Evolutionary conservation across 2,113 vertebrate species (phyloP).

Genomic region (Crotophaga sulcirostris): DNA sequence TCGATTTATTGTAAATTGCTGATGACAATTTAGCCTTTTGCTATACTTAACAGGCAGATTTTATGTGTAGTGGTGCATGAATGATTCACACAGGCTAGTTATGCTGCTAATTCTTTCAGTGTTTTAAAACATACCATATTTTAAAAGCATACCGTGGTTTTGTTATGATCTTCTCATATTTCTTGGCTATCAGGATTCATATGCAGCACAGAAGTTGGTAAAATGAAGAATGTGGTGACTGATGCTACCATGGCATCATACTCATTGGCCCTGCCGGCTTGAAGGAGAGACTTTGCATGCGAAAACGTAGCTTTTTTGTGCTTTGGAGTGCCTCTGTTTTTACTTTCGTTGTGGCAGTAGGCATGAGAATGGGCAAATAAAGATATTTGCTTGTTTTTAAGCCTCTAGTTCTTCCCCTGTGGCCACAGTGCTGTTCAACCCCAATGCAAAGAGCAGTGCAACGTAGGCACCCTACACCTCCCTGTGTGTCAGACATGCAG

Average conservation of each 20-base stretch:
- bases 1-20: conserved; percentile 38
- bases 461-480: fast-evolving
- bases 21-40: conserved; percentile 6
- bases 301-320: not conserved
- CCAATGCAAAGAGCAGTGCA: not conserved
- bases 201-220: not conserved
- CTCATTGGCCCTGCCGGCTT: not conserved
- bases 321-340: not conserved
- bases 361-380: not conserved
- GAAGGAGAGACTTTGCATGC: not conserved
- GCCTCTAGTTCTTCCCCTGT: not conserved
- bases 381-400: not conserved
- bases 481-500: fast-evolving
- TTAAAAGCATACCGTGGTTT: not conserved
- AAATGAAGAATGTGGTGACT: not conserved
- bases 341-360: not conserved
- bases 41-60: not conserved
- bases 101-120: not conserved
- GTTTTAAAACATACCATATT: not conserved
- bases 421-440: not conserved
- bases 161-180: not conserved
- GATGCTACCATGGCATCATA: not conserved
- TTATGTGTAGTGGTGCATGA: not conserved
- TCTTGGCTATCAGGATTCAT: not conserved
- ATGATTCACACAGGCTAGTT: not conserved